These are phyloP conservation scores for Scaptomyza cyrtandrae DNA, from an alignment of 2,888 invertebrate genomes.

Conservation along the genomic window DNA sequence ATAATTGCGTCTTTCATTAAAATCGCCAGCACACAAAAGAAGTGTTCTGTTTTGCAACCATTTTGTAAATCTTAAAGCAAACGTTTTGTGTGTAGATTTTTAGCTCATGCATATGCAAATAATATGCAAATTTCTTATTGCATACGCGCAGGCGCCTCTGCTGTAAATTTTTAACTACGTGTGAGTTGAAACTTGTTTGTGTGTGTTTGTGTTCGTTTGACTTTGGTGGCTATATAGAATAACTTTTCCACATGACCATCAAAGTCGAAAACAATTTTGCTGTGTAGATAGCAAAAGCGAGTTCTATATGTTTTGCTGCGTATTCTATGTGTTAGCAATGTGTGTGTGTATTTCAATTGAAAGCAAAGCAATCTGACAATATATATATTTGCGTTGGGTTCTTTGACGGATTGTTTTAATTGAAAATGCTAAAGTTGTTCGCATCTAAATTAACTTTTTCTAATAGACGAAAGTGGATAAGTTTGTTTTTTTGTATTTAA, in stretches of 20 bases:
- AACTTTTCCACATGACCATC: conserved; percentile 52
- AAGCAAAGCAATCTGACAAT: conserved; percentile 53
- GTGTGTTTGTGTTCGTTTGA: conserved; percentile 5
- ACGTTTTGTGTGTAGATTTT: conserved; percentile 43
- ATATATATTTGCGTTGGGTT: conserved; percentile 4
- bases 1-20: conserved; percentile 76
- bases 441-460: conserved; percentile 9
- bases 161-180: conserved; percentile 13
- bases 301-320: conserved; percentile 26
- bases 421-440: conserved; percentile 46
- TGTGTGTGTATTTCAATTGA: conserved; percentile 44
- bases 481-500: too few species aligned
- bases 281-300: conserved; percentile 36
- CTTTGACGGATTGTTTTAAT: conserved; percentile 55
- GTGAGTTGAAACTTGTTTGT: conserved; percentile 3
- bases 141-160: conserved; percentile 62
- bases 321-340: background rate
- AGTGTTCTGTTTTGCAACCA: conserved; percentile 20
- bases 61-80: conserved; percentile 68
- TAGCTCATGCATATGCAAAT: conserved; percentile 77
- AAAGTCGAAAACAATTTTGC: conserved; percentile 35
- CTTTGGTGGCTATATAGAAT: conserved; percentile 18
- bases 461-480: background rate
- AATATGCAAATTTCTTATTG: conserved; percentile 65
- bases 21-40: conserved; percentile 36